Conservation (phyloP, 2,113 vertebrate species). For the Xyliphius kryptos region DNA sequence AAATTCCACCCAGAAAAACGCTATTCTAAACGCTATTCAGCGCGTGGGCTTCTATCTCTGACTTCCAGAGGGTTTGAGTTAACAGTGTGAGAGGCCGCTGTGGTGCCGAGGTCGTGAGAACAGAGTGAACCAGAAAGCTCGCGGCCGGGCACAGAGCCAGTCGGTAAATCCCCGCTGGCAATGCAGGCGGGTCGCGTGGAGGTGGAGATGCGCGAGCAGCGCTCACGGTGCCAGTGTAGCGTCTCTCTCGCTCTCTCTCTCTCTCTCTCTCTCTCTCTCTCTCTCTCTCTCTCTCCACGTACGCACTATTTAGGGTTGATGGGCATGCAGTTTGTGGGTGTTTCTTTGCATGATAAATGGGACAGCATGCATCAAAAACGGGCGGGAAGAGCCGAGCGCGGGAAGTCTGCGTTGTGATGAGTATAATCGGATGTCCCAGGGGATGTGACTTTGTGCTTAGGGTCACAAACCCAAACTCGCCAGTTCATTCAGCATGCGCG, state of each 20-base stretch:
- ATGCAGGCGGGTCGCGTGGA: slow-evolving; percentile 52
- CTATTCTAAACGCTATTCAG: no score
- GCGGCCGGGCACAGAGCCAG: slow-evolving; percentile 72
- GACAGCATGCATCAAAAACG: no score
- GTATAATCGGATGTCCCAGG: slow-evolving; percentile 57
- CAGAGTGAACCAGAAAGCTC: slow-evolving; percentile 68
- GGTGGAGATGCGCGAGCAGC: slow-evolving; percentile 62
- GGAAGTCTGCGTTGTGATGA: slow-evolving; percentile 52
- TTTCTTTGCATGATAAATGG: no score
- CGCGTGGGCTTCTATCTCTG: no score
- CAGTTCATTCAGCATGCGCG: slow-evolving; percentile 57
- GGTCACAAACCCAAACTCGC: slow-evolving; percentile 61
- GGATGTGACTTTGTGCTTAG: slow-evolving; percentile 53
- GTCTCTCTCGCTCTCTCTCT: no score
- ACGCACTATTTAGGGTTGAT: slow-evolving; percentile 4
- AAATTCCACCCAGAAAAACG: no score
- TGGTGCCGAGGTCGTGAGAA: slow-evolving; percentile 80
- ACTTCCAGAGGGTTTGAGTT: no score
- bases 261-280: no score
- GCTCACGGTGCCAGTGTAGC: no score
- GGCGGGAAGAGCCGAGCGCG: not conserved
- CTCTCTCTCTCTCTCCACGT: no score
- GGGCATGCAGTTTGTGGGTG: not conserved
- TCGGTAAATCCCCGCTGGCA: slow-evolving; percentile 73
- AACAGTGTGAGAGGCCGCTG: slow-evolving; percentile 64